A percentile compares a stretch with the other conserved stretches of the same genome.
phyloP scores from a whole-genome alignment of 2,113 vertebrate genomes.

The Gasterosteus nipponicus region DNA sequence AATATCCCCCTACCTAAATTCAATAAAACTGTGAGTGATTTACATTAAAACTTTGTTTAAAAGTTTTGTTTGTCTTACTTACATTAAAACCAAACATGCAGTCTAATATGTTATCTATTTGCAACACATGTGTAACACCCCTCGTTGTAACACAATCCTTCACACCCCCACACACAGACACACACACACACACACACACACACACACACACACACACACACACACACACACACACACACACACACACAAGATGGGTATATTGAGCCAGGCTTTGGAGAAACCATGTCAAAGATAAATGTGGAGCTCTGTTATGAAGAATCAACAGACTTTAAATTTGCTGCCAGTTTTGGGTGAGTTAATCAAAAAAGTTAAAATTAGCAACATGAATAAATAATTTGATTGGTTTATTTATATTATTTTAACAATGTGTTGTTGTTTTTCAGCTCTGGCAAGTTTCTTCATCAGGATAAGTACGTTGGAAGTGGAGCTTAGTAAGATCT shows the following conservation, averaged over 20 bases:
- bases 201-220: constrained; percentile 18
- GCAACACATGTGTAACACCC: constrained; percentile 55
- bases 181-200: neutral
- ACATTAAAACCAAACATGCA: constrained; percentile 5
- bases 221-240: constrained; percentile 5
- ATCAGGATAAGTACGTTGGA: constrained; percentile 62
- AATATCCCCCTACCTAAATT: neutral
- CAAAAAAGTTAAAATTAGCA: neutral
- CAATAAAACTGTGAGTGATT: neutral
- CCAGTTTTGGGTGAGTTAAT: constrained; percentile 73
- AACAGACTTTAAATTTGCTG: constrained; percentile 36
- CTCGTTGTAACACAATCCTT: neutral
- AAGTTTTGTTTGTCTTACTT: neutral
- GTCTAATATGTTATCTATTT: constrained; percentile 62
- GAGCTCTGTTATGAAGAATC: constrained; percentile 57
- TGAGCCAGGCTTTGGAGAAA: constrained; percentile 3
- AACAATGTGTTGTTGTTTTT: constrained; percentile 15
- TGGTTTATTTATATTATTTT: neutral
- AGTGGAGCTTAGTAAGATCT: neutral
- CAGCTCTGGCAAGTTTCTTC: constrained; percentile 64
- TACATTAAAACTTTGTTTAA: neutral
- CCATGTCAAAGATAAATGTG: constrained; percentile 29
- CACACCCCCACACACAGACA: constrained; percentile 16
- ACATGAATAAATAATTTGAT: neutral
- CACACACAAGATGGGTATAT: constrained; percentile 6